These are phyloP conservation scores for Polypedilum pembai DNA, from an alignment of 1,140 invertebrate species.

Conservation along the genomic window DNA sequence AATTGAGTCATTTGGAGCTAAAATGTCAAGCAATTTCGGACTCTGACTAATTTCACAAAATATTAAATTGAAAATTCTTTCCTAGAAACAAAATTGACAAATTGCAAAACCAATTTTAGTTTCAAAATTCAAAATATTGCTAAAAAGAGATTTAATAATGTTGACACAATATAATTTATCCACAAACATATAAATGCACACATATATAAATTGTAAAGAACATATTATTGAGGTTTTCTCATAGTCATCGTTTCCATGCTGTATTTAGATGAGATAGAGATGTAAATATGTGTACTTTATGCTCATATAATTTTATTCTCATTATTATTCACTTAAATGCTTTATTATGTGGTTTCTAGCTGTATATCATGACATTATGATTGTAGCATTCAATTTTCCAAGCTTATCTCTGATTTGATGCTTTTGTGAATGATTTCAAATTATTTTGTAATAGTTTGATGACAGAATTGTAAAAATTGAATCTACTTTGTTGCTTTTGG, in stretches of 20 bases:
- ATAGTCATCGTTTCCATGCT: neutral
- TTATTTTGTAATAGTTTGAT: too few relatives aligned
- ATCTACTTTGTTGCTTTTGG: too few relatives aligned
- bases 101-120: too few relatives aligned
- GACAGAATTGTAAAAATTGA: too few relatives aligned
- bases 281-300: neutral
- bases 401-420: neutral
- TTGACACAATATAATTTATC: conserved; percentile 14
- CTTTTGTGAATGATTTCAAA: too few relatives aligned
- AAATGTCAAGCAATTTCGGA: too few relatives aligned
- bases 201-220: neutral
- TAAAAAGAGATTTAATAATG: neutral
- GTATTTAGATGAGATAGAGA: neutral
- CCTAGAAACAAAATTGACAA: too few relatives aligned
- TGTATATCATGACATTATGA: neutral
- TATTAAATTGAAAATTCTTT: too few relatives aligned
- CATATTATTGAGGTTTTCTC: neutral
- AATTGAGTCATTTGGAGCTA: too few relatives aligned
- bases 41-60: too few relatives aligned
- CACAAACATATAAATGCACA: neutral
- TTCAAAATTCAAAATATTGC: too few relatives aligned
- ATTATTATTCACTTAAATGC: conserved; percentile 8
- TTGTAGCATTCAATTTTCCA: neutral
- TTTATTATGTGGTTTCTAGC: neutral
- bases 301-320: neutral